Percentiles rank a stretch among this genome's conserved stretches.
Evolutionary conservation across 2,113 vertebrate species (phyloP).

Genomic region (Zootoca vivipara): DNA sequence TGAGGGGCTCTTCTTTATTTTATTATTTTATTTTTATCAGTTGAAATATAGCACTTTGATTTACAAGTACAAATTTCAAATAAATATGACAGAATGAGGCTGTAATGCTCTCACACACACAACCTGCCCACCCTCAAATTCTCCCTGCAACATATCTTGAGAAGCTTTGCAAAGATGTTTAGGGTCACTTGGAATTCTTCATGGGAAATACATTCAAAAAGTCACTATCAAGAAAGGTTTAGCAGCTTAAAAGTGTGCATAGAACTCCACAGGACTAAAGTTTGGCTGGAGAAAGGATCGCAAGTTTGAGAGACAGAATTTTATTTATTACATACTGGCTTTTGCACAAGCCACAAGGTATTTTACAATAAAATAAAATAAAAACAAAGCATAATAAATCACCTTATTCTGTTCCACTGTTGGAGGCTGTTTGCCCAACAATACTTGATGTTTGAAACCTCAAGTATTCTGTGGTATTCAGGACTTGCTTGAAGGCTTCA

Average conservation of each 20-base stretch:
- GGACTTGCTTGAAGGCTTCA: no score
- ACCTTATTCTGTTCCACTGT: no score
- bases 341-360: no score
- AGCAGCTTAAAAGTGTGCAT: not conserved
- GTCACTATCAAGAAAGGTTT: not conserved
- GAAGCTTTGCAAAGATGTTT: slow-evolving; percentile 48
- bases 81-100: slow-evolving; percentile 70
- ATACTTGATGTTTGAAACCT: no score
- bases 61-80: slow-evolving; percentile 63
- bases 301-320: not conserved
- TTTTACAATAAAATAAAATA: no score
- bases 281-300: not conserved
- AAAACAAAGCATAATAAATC: no score
- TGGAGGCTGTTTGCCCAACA: no score
- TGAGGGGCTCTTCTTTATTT: slow-evolving; percentile 37
- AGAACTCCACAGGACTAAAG: not conserved
- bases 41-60: slow-evolving; percentile 52
- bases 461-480: not conserved
- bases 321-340: no score
- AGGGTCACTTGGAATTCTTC: slow-evolving; percentile 33
- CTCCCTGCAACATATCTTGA: slow-evolving; percentile 23
- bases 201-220: not conserved
- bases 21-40: slow-evolving; percentile 9
- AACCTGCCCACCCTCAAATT: slow-evolving; percentile 14
- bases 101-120: slow-evolving; percentile 15